phyloP scores from a whole-genome alignment of 2,797 vertebrate species.

The Sebastes steindachneri region DNA sequence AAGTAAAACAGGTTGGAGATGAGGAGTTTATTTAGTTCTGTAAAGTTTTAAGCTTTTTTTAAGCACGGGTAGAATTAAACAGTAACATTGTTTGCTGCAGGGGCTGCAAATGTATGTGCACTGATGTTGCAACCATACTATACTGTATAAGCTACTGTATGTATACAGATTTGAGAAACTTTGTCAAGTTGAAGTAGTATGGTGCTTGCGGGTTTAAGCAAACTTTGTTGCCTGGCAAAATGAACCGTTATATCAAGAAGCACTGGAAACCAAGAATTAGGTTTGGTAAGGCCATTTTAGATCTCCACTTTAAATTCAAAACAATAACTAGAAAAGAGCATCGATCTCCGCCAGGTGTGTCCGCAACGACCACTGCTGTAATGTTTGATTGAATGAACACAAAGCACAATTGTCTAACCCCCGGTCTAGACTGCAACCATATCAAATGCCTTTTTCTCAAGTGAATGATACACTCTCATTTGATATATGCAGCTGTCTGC shows the following conservation, averaged over 20 bases:
- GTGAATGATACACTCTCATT: too few species aligned
- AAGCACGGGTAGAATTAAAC: not conserved
- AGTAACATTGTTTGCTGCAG: not conserved
- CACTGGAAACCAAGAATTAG: not conserved
- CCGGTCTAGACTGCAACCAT: too few species aligned
- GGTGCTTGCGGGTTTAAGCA: not conserved
- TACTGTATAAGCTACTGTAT: not conserved
- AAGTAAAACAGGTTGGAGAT: not conserved
- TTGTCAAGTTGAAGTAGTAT: not conserved
- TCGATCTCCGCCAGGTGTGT: too few species aligned
- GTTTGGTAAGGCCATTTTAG: not conserved
- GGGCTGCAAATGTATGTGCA: not conserved
- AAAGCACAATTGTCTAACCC: too few species aligned
- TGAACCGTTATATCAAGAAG: not conserved
- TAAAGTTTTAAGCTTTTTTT: not conserved
- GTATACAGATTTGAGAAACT: not conserved
- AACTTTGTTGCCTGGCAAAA: not conserved
- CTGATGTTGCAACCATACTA: not conserved
- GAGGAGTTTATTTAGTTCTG: not conserved
- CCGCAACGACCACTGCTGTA: too few species aligned
- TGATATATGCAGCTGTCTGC: too few species aligned
- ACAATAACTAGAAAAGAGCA: too few species aligned
- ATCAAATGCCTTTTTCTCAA: too few species aligned
- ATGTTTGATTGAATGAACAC: too few species aligned
- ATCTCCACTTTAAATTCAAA: not conserved